Conservation (phyloP, 2,113 vertebrate species). For the Epinephelus lanceolatus region DNA sequence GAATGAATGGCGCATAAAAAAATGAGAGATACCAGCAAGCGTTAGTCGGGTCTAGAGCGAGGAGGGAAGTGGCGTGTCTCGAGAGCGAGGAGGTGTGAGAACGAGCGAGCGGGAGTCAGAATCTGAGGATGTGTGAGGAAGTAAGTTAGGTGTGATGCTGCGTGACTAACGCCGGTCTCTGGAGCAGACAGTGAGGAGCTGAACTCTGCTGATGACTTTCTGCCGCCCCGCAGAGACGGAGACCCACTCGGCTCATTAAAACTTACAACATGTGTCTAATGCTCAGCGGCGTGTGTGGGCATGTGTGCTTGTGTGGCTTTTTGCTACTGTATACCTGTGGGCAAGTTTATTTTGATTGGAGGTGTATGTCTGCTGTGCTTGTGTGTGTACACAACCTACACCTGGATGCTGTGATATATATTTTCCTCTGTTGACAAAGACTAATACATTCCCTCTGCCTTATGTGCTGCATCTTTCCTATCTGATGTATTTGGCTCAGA, state of each 20-base stretch:
- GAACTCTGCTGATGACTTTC: slow-evolving; percentile 78
- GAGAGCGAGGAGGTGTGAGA: slow-evolving; percentile 63
- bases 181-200: slow-evolving; percentile 63
- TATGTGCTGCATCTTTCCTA: slow-evolving; percentile 27
- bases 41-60: slow-evolving; percentile 16
- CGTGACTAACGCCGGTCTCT: slow-evolving; percentile 71
- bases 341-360: slow-evolving; percentile 12
- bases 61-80: slow-evolving; percentile 2
- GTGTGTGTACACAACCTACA: background rate
- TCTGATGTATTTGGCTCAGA: slow-evolving; percentile 58
- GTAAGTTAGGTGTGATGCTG: slow-evolving; percentile 72
- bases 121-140: slow-evolving; percentile 64
- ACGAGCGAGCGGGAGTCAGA: slow-evolving; percentile 53
- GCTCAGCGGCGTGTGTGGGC: slow-evolving; percentile 32
- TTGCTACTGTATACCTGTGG: slow-evolving; percentile 27
- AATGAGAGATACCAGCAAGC: background rate
- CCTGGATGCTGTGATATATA: slow-evolving; percentile 18
- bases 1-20: slow-evolving; percentile 26
- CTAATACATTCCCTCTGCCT: slow-evolving; percentile 20
- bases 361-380: background rate
- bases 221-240: slow-evolving; percentile 65
- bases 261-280: slow-evolving; percentile 65
- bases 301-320: slow-evolving; percentile 15
- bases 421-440: slow-evolving; percentile 14
- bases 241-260: slow-evolving; percentile 79